Percentiles rank a stretch among this genome's conserved stretches.
Evolutionary conservation across 2,113 vertebrate genomes (phyloP).

Genomic region (Hoplias malabaricus): DNA sequence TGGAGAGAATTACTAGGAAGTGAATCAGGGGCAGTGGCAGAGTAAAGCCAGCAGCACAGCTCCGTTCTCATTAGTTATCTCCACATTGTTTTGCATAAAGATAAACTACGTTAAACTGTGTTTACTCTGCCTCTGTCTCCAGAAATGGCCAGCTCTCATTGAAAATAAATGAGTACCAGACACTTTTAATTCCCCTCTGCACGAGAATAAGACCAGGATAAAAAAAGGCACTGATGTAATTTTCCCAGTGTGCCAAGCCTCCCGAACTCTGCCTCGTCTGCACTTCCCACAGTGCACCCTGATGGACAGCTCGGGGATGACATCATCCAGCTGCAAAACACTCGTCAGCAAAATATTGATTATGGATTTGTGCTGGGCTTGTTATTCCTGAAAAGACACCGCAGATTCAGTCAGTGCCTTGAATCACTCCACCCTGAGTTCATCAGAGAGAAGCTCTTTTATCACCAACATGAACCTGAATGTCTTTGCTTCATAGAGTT

Average conservation of each 20-base stretch:
- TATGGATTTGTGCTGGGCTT: neutral
- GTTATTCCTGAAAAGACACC: slow-evolving; percentile 18
- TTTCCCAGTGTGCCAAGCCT: slow-evolving; percentile 13
- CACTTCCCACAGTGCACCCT: neutral
- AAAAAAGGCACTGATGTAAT: neutral
- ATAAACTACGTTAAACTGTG: too few species aligned
- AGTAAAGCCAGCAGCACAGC: too few species aligned
- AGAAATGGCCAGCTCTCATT: too few species aligned
- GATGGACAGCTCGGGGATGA: slow-evolving; percentile 35
- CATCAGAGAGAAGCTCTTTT: neutral
- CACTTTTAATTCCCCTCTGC: too few species aligned
- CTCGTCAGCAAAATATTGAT: slow-evolving; percentile 29
- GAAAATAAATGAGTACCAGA: too few species aligned
- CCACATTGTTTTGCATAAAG: too few species aligned
- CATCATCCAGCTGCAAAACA: slow-evolving; percentile 23
- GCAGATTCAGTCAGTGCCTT: neutral
- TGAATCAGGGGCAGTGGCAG: too few species aligned
- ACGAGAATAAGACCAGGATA: neutral
- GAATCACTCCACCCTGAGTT: neutral
- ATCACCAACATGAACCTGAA: too few species aligned
- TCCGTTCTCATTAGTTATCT: too few species aligned
- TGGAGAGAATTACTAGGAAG: too few species aligned
- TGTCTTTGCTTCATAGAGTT: too few species aligned
- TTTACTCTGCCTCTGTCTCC: too few species aligned
- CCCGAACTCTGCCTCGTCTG: neutral